Percentiles rank a stretch among this genome's conserved stretches.
These are phyloP conservation scores for Peribatodes rhomboidaria DNA, from an alignment of 2,888 invertebrate species.

Conservation along the genomic window DNA sequence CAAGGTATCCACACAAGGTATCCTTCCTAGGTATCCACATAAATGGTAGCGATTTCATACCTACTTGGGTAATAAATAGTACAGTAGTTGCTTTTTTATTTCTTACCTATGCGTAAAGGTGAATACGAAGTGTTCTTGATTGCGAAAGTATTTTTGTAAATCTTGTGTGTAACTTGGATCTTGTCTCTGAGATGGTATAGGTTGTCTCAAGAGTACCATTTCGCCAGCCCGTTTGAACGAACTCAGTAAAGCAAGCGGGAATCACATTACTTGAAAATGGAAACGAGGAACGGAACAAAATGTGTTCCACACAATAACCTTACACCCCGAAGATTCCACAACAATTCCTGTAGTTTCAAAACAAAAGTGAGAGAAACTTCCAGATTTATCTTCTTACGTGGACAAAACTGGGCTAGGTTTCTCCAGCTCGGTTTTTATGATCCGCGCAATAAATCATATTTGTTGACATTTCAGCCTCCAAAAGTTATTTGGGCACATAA, in stretches of 20 bases:
- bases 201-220: slow-evolving; percentile 35
- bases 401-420: slow-evolving; percentile 32
- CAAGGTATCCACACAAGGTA: too few relatives aligned
- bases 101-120: too few relatives aligned
- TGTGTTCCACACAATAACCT: slow-evolving; percentile 5
- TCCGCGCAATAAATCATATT: slow-evolving; percentile 34
- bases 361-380: slow-evolving; percentile 35
- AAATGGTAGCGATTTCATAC: too few relatives aligned
- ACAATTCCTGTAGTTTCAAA: slow-evolving; percentile 35
- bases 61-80: too few relatives aligned
- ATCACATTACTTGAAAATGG: slow-evolving; percentile 17
- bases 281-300: slow-evolving; percentile 18
- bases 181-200: slow-evolving; percentile 30
- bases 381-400: slow-evolving; percentile 44
- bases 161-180: not conserved
- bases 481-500: slow-evolving; percentile 26
- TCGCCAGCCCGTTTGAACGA: slow-evolving; percentile 29
- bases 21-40: too few relatives aligned
- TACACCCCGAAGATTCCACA: slow-evolving; percentile 8
- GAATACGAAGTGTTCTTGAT: too few relatives aligned
- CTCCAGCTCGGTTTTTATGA: slow-evolving; percentile 23
- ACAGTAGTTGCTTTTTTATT: too few relatives aligned
- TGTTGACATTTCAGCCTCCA: slow-evolving; percentile 27
- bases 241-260: slow-evolving; percentile 10
- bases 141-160: not conserved